Conservation (phyloP, 2,797 vertebrate genomes). For the Poecilia gillii region DNA sequence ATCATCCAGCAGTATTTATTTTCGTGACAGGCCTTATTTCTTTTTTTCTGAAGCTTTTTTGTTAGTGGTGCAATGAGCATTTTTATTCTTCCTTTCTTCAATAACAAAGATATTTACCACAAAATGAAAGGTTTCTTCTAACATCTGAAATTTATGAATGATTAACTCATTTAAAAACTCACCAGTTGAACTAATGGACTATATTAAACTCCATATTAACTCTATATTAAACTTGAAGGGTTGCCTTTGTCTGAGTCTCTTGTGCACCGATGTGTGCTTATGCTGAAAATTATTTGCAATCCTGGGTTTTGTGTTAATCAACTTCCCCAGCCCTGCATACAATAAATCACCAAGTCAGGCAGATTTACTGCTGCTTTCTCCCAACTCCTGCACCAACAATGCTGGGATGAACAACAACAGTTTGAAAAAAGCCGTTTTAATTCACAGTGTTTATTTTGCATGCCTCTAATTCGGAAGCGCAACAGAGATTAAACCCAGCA, state of each 20-base stretch:
- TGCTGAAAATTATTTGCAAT: constrained; percentile 16
- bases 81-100: neutral
- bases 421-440: constrained; percentile 15
- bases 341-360: constrained; percentile 25
- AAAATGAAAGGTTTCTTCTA: constrained; percentile 30
- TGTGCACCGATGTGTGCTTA: neutral
- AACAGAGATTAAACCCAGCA: constrained; percentile 34
- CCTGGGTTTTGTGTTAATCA: constrained; percentile 17
- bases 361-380: constrained; percentile 27
- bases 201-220: too few species aligned
- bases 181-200: neutral
- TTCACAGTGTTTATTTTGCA: constrained; percentile 30
- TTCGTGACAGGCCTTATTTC: neutral
- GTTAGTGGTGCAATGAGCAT: neutral
- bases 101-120: neutral
- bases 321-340: constrained; percentile 2
- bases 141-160: constrained; percentile 11
- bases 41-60: neutral
- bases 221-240: too few species aligned
- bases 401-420: constrained; percentile 5
- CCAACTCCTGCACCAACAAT: constrained; percentile 18
- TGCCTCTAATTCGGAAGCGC: constrained; percentile 10
- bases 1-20: neutral
- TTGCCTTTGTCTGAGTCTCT: neutral
- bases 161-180: constrained; percentile 8